These are phyloP conservation scores for Aquatica leii DNA, from an alignment of 2,888 invertebrate species.

Conservation along the genomic window DNA sequence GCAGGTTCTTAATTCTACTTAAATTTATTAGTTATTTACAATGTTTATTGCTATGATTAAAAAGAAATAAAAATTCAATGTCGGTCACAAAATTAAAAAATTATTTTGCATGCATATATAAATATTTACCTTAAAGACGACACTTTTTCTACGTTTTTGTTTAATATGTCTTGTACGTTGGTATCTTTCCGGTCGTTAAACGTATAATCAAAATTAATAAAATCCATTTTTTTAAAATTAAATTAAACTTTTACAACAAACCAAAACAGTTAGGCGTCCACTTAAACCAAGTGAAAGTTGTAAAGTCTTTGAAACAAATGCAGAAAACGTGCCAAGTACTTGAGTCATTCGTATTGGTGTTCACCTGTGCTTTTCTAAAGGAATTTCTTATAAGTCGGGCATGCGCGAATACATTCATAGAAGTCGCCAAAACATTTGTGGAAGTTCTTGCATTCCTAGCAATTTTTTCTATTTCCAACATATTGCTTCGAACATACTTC, in stretches of 20 bases:
- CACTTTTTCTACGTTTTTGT: conserved; percentile 47
- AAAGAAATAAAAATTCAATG: no score
- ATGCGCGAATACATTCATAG: conserved; percentile 50
- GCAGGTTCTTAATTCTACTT: no score
- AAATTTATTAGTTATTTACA: no score
- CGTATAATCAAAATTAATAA: conserved; percentile 18
- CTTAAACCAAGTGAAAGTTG: conserved; percentile 35
- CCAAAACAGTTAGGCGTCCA: conserved; percentile 7
- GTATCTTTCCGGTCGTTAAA: conserved; percentile 42
- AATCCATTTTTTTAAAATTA: conserved; percentile 20
- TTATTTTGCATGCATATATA: no score
- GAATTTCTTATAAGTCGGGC: conserved; percentile 45
- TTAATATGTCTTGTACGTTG: conserved; percentile 51
- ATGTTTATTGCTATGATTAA: no score
- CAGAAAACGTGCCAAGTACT: conserved; percentile 39
- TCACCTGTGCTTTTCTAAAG: conserved; percentile 53
- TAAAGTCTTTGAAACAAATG: conserved; percentile 34
- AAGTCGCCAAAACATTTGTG: conserved; percentile 46
- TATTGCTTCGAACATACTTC: conserved; percentile 17
- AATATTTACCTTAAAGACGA: conserved; percentile 44
- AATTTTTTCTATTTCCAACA: conserved; percentile 42
- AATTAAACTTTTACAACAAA: background rate
- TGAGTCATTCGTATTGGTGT: conserved; percentile 53
- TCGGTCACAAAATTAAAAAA: no score
- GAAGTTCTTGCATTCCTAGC: conserved; percentile 51